phyloP scores from a whole-genome alignment of 35 echinoderm and acorn worm genomes.

The Chiridota heheva region DNA sequence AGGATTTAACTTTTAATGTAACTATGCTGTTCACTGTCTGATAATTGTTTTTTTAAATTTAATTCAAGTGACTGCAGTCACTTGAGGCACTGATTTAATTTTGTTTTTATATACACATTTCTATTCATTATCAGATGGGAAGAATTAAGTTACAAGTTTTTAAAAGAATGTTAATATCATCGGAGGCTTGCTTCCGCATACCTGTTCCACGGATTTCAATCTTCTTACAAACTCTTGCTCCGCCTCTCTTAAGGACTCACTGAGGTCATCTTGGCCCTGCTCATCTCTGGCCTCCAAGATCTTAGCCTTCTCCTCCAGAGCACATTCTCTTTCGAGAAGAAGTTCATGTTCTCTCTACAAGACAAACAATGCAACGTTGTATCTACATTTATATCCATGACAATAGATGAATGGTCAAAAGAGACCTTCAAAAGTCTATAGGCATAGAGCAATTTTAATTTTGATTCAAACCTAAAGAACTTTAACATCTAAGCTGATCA shows the following conservation, averaged over 20 bases:
- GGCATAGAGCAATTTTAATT: neutral
- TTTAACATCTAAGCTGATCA: too few relatives aligned
- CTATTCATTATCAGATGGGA: neutral
- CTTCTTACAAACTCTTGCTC: constrained; percentile 53
- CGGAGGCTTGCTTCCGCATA: neutral
- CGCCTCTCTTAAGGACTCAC: constrained; percentile 30
- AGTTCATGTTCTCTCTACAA: constrained; percentile 30
- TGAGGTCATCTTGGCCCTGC: constrained; percentile 16
- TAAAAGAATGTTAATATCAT: neutral
- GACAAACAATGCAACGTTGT: neutral
- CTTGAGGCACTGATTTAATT: too few relatives aligned
- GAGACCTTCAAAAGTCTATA: neutral
- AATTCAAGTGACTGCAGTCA: too few relatives aligned
- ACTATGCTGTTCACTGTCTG: too few relatives aligned
- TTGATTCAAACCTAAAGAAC: too few relatives aligned
- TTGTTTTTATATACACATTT: too few relatives aligned
- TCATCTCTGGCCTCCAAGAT: constrained; percentile 31
- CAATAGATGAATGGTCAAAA: neutral
- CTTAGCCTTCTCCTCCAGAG: constrained; percentile 39
- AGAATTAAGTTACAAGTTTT: neutral
- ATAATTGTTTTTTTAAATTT: too few relatives aligned
- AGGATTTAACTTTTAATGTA: too few relatives aligned
- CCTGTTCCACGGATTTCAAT: constrained; percentile 57
- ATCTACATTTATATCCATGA: neutral
- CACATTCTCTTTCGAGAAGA: constrained; percentile 57